These are phyloP conservation scores for Pomatorhinus ruficollis DNA, from an alignment of 2,113 vertebrate species.

Conservation along the genomic window DNA sequence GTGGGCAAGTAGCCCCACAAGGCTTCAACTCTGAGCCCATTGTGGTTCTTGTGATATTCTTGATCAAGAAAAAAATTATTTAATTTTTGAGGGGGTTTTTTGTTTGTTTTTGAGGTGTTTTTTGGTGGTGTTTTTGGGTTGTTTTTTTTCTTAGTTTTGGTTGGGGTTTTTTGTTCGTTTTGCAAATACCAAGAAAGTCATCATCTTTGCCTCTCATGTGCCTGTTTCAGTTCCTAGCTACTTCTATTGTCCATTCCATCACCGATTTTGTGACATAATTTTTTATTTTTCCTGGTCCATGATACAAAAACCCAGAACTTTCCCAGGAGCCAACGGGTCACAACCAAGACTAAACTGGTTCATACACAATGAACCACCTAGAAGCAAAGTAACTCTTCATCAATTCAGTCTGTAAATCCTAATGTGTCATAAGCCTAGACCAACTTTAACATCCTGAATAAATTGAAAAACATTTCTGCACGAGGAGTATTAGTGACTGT, in stretches of 20 bases:
- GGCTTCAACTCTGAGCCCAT: slow-evolving; percentile 29
- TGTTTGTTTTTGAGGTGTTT: too few relatives aligned
- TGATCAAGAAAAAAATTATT: neutral
- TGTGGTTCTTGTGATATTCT: neutral
- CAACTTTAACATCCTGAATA: neutral
- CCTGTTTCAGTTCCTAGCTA: slow-evolving; percentile 15
- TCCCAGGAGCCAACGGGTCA: neutral
- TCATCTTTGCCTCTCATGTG: slow-evolving; percentile 5
- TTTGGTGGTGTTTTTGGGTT: too few relatives aligned
- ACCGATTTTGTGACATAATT: neutral
- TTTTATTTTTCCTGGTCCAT: neutral
- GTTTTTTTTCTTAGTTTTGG: neutral
- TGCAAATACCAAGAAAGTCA: neutral
- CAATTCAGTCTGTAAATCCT: neutral
- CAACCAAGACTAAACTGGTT: neutral
- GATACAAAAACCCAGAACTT: neutral
- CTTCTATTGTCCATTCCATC: neutral
- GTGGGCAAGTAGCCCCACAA: slow-evolving; percentile 38
- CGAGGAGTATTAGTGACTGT: neutral
- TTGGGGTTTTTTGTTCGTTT: neutral
- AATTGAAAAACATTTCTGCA: neutral
- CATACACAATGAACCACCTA: neutral
- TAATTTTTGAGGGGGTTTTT: neutral
- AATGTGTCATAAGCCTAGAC: neutral
- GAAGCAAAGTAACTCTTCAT: neutral